A percentile compares a stretch with the other conserved stretches of the same genome.
Conservation (phyloP, 2,888 invertebrate species). For the Ectemnius lituratus region DNA sequence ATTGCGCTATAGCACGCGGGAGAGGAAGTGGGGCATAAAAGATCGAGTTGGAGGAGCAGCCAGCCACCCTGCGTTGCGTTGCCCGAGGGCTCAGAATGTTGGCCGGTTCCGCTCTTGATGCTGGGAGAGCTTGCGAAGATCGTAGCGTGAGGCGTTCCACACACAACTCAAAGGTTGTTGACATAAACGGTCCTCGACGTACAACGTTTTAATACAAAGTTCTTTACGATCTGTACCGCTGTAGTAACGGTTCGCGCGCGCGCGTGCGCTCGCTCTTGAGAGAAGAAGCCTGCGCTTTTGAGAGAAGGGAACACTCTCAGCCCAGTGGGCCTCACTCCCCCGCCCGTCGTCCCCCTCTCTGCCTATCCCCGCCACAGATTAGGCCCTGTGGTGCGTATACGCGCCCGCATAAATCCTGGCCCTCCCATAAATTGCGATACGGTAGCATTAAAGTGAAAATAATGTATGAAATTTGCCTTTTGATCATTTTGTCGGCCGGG, state of each 20-base stretch:
- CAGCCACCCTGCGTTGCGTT: conserved; percentile 52
- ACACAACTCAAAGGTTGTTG: conserved; percentile 70
- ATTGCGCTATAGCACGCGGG: background rate
- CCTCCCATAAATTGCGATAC: conserved; percentile 76
- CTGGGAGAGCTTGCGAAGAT: conserved; percentile 48
- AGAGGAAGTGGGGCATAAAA: conserved; percentile 30
- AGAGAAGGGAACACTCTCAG: conserved; percentile 47
- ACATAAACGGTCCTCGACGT: conserved; percentile 66
- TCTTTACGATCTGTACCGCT: conserved; percentile 64
- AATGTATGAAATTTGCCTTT: conserved; percentile 77
- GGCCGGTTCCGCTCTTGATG: conserved; percentile 18
- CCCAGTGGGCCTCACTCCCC: conserved; percentile 44
- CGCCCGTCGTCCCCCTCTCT: too few species aligned
- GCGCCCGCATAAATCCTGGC: conserved; percentile 74
- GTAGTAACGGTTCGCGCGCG: conserved; percentile 12
- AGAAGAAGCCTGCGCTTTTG: conserved; percentile 41
- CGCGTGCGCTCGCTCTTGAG: conserved; percentile 38
- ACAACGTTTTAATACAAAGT: conserved; percentile 72
- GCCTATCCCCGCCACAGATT: conserved; percentile 43
- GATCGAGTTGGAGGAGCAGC: conserved; percentile 46
- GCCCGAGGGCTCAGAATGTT: conserved; percentile 41
- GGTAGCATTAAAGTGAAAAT: conserved; percentile 77
- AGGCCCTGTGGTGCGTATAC: conserved; percentile 66
- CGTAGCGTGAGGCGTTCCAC: conserved; percentile 63
- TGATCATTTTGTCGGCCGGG: conserved; percentile 76